Evolutionary conservation across 2,888 invertebrate genomes (phyloP), one percentile per base, ranked within the genome.

Genomic region (Parnassius orleans): DNA sequence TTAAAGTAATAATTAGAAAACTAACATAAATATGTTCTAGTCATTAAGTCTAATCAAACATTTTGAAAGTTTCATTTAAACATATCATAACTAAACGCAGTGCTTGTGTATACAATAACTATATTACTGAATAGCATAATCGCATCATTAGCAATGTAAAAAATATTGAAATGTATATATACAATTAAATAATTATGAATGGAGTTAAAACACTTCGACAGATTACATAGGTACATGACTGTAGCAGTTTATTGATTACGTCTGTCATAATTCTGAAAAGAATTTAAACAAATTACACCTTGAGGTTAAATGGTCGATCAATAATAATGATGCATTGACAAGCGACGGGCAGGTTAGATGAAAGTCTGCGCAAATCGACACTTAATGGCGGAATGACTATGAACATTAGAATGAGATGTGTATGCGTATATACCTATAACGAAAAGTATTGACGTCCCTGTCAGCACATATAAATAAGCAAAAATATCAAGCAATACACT

Each of bases 281-380:
- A 75, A 72, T 71, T 69, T 71, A 73, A 77, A 78, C 75, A 80
- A 77, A 78, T 77, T 76, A 72, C 68, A 68, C 66, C 66, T 65
- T 56, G 72, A 71, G 80, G 83, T 83, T 79, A 83, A 76, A 74
- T 72, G 76, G 74, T 78, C 78, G 76, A 79, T 78, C 77, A 77
- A 76, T 79, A 80, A 80, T 71, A 75, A 79, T 80, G 77, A 77
- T 77, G 71, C 70, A 73, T 75, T 72, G 73, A 74, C 73, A 72
- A 70, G 69, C 67, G 66, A 71, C 44, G 52, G 60, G 66, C 68
- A 66, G 57, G 57, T 53, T 50, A 51, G 64, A 73, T 67, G 73
- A 73, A 72, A 71, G 73, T 72, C 65, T 66, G 63, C 63, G 54
- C 66, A 64, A 69, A 65, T 67, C 67, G 60, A 66, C 66, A 61